phyloP scores from a whole-genome alignment of 2,113 vertebrate species.

The Labeo catla region DNA sequence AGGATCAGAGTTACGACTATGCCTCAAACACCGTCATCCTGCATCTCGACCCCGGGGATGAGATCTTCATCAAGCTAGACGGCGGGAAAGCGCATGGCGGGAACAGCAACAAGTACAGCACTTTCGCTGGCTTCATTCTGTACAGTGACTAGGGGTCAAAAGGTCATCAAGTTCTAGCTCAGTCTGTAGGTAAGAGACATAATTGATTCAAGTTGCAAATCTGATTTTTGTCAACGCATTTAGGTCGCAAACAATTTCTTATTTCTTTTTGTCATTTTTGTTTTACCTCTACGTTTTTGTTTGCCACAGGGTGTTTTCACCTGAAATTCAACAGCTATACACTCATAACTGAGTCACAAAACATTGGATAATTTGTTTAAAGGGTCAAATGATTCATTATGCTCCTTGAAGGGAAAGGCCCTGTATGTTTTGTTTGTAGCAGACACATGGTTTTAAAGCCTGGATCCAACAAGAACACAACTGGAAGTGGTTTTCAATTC shows the following conservation, averaged over 20 bases:
- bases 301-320: not conserved
- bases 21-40: constrained; percentile 98
- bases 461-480: not conserved
- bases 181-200: not conserved
- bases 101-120: constrained; percentile 99
- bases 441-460: not conserved
- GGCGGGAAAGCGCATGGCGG: constrained; percentile 96
- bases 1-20: constrained; percentile 98
- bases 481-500: not conserved
- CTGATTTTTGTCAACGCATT: not conserved
- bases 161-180: not conserved
- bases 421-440: not conserved
- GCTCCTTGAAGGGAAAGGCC: not conserved
- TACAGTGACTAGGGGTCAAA: constrained; percentile 85
- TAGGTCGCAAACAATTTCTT: not conserved
- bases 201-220: not conserved
- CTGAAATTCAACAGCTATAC: constrained; percentile 8
- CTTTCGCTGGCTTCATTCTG: constrained; percentile 97
- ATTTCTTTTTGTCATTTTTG: not conserved
- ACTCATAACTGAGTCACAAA: constrained; percentile 12
- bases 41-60: constrained; percentile 93
- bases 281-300: not conserved
- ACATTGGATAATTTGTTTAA: not conserved
- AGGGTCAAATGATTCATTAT: not conserved
- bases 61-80: constrained; percentile 96